phyloP scores from a whole-genome alignment of 2,797 vertebrate species.

The Pantherophis alleghaniensis region DNA sequence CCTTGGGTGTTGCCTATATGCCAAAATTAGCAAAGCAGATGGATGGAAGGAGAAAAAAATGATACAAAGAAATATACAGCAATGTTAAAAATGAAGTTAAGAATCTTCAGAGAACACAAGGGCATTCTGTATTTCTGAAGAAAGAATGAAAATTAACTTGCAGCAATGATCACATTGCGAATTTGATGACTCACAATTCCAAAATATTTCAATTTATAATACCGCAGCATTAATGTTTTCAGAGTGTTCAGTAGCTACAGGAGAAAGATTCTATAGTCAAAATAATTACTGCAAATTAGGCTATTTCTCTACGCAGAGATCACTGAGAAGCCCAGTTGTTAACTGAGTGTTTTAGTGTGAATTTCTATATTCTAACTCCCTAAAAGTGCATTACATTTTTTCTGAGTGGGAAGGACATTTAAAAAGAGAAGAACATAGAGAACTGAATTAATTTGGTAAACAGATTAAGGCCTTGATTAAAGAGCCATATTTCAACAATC shows the following conservation, averaged over 20 bases:
- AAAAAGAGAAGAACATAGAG: not conserved
- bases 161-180: not conserved
- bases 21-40: not conserved
- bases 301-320: not conserved
- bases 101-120: not conserved
- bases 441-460: slow-evolving; percentile 8
- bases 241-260: not conserved
- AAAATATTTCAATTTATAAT: not conserved
- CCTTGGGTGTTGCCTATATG: not conserved
- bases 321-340: not conserved
- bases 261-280: not conserved
- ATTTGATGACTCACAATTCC: not conserved
- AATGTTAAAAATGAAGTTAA: not conserved
- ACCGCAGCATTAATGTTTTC: not conserved
- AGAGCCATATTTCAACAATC: not conserved
- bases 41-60: not conserved
- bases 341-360: not conserved
- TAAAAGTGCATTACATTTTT: not conserved
- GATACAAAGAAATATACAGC: not conserved
- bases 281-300: not conserved
- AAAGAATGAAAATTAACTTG: not conserved
- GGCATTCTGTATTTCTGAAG: not conserved
- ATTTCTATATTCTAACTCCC: not conserved
- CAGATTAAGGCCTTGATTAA: not conserved
- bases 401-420: not conserved